A percentile compares a stretch with the other conserved stretches of the same genome.
phyloP scores from a whole-genome alignment of 2,797 vertebrate genomes.

The Sternotherus odoratus region DNA sequence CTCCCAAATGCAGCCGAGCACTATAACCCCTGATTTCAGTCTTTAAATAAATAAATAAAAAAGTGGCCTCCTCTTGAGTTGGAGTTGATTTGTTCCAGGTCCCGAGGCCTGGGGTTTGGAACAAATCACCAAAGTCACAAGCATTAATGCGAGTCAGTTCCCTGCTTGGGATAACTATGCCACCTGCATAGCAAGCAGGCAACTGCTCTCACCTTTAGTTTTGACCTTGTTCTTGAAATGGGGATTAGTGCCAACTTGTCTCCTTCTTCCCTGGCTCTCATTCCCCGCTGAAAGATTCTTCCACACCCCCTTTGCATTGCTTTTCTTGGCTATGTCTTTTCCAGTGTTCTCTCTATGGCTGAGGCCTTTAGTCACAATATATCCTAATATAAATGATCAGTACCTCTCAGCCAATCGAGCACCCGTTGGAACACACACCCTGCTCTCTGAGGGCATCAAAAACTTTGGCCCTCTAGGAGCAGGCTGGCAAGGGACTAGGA shows the following conservation, averaged over 20 bases:
- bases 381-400: neutral
- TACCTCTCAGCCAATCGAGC: neutral
- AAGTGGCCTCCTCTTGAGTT: neutral
- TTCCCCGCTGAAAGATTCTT: neutral
- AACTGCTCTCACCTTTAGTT: neutral
- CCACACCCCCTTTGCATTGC: neutral
- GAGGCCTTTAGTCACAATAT: too few species aligned
- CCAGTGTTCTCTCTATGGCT: neutral
- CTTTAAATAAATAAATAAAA: neutral
- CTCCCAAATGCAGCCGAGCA: neutral
- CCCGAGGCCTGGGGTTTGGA: too few species aligned
- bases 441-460: neutral
- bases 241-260: neutral
- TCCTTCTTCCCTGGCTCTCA: neutral
- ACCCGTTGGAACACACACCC: neutral
- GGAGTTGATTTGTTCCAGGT: too few species aligned
- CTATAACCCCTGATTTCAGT: neutral
- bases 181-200: neutral
- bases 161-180: neutral
- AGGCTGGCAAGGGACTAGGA: neutral
- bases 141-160: neutral
- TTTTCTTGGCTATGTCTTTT: neutral
- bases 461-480: neutral
- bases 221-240: neutral
- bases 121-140: neutral